These are phyloP conservation scores for Thamnophis elegans DNA, from an alignment of 2,797 vertebrate species.

Conservation along the genomic window DNA sequence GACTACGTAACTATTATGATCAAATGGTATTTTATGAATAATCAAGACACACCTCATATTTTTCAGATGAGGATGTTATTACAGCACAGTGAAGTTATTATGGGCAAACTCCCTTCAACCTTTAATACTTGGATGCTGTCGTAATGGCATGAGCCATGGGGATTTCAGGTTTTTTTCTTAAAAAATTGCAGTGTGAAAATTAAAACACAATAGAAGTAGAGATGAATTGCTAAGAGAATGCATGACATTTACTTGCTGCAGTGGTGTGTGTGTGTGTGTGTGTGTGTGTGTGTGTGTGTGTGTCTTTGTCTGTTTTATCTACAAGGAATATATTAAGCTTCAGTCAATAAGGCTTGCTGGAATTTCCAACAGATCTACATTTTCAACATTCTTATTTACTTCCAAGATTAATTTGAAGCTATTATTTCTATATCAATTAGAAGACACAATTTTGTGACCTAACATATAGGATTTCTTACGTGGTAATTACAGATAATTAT, in stretches of 20 bases:
- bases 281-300: background rate
- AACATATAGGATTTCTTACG: background rate
- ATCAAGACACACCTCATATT: slow-evolving; percentile 13
- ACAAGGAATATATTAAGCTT: slow-evolving; percentile 1
- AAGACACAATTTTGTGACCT: background rate
- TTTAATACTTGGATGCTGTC: background rate
- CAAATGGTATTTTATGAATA: background rate
- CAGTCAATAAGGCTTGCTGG: background rate
- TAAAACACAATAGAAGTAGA: background rate
- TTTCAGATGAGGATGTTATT: slow-evolving; percentile 2
- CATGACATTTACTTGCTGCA: background rate
- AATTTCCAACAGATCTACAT: background rate
- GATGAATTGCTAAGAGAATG: background rate
- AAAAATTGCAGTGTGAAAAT: background rate
- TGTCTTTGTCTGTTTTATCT: background rate
- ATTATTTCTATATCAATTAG: background rate
- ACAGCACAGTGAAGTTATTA: slow-evolving; percentile 6
- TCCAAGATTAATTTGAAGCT: background rate
- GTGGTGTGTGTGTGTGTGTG: background rate
- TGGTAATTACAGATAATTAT: background rate
- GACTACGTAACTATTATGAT: background rate
- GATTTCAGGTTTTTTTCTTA: background rate
- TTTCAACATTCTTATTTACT: background rate
- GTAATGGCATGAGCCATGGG: background rate
- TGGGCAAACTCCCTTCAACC: background rate